phyloP scores from a whole-genome alignment of 2,113 vertebrate genomes.

The Gallinago undulata region DNA sequence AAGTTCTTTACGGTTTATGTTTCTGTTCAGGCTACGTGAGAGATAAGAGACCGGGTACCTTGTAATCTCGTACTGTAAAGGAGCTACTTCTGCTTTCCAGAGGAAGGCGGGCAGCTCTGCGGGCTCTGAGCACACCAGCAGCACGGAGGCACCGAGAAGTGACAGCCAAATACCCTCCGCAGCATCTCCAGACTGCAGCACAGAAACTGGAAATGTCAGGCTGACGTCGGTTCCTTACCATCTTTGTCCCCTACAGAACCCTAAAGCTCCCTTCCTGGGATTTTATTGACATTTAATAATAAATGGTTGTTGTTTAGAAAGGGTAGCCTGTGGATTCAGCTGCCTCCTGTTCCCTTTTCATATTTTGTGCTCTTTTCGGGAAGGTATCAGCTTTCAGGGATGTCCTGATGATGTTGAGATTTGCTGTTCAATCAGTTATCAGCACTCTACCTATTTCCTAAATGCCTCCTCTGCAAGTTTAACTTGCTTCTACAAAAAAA shows the following conservation, averaged over 20 bases:
- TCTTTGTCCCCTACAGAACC: too few relatives aligned
- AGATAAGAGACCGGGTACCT: not conserved
- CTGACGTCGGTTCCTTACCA: fast-evolving
- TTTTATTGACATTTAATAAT: not conserved
- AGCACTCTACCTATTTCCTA: not conserved
- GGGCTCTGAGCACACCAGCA: not conserved
- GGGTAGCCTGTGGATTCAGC: not conserved
- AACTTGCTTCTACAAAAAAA: not conserved
- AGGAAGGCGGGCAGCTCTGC: not conserved
- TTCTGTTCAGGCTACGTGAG: not conserved
- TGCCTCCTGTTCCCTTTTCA: not conserved
- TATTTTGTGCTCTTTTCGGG: not conserved
- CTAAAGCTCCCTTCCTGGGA: not conserved
- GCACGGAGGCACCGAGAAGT: fast-evolving
- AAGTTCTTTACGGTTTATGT: not conserved
- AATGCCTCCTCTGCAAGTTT: not conserved
- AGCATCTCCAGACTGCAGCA: fast-evolving
- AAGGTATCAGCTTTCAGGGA: not conserved
- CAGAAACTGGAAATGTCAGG: not conserved
- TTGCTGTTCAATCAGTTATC: not conserved
- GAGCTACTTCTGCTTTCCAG: not conserved
- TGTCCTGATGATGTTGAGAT: fast-evolving
- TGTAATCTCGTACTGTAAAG: fast-evolving
- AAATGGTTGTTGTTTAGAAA: not conserved
- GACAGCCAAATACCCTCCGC: fast-evolving